Base-by-base conservation (phyloP, 2,113 vertebrate genomes). In the Menidia beryllina region DNA sequence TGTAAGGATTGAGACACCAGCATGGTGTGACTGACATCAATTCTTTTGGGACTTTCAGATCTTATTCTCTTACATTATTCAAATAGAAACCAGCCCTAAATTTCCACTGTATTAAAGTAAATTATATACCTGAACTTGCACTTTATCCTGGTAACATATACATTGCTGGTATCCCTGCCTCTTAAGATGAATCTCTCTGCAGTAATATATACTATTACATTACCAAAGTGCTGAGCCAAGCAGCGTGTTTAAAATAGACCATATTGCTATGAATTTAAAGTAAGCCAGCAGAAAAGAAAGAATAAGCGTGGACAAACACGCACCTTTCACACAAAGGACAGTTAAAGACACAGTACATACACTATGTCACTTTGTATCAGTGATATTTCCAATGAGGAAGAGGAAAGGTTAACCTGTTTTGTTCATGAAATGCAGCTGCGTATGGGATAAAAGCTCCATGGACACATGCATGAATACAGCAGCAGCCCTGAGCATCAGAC, bases 351-450 rank as follows among this genome's bases (percentile, higher is more conserved):
- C 59, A 27, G n/a, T 23, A 66, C 55, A 75, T 39, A 61, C 25
- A 5, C 36, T 43, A 41, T 64, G 70, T 81, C 63, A 61, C 72
- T 75, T 78, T 77, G 73, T 27, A 23, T 73, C 70, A 51, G 77
- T 75, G 79, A 77, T 68, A 81, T 85, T 82, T 84, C 65, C 75
- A 75, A 70, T 58, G 53, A 55, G 27, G 55, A 75, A 83, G 52
- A 49, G 21, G 49, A 85, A 74, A 88, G 72, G 80, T 84, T 77
- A 67, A 57, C 55, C 49, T 43, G 53, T 52, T 23, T 72, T 39
- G 4, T 64, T 43, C 25, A 39, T 19, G 38, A 48, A 39, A 58
- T 47, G 53, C 65, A 73, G 48, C 57, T 19, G 25, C 15, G 9
- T 24, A 51, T 6, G 15, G 11, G 38, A 41, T 24, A 52, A 64